phyloP scores from a whole-genome alignment of 2,797 vertebrate species.

The Paramormyrops hopkinsi region DNA sequence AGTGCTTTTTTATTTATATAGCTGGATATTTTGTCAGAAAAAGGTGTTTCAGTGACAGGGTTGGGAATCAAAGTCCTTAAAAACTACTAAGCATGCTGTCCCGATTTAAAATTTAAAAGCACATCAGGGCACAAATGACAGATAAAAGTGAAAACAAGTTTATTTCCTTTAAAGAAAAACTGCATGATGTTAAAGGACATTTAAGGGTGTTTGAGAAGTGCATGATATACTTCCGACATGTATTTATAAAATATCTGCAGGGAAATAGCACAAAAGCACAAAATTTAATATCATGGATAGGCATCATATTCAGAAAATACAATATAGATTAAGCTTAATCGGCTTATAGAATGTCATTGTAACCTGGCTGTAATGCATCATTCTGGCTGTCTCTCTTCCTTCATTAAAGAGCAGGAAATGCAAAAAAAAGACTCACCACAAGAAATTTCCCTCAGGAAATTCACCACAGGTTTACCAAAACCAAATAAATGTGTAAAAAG shows the following conservation, averaged over 20 bases:
- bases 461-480: not conserved
- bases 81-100: not conserved
- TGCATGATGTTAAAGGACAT: not conserved
- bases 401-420: not conserved
- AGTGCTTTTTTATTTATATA: not conserved
- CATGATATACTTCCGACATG: not conserved
- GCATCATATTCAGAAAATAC: conserved; percentile 22
- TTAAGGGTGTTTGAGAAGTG: not conserved
- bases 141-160: not conserved
- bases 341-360: conserved; percentile 24
- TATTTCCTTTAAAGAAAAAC: not conserved
- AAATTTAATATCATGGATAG: conserved; percentile 22
- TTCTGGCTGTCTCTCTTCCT: not conserved
- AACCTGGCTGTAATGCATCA: not conserved
- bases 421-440: not conserved
- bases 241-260: not conserved
- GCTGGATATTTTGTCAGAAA: not conserved
- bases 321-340: conserved; percentile 18
- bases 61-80: not conserved
- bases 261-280: not conserved
- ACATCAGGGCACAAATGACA: not conserved
- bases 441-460: not conserved
- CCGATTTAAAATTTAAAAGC: not conserved
- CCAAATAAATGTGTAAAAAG: not conserved
- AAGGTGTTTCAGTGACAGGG: not conserved